Evolutionary conservation across 2,113 vertebrate genomes (phyloP), one percentile per base, ranked within the genome.

Genomic region (Pomatorhinus ruficollis): DNA sequence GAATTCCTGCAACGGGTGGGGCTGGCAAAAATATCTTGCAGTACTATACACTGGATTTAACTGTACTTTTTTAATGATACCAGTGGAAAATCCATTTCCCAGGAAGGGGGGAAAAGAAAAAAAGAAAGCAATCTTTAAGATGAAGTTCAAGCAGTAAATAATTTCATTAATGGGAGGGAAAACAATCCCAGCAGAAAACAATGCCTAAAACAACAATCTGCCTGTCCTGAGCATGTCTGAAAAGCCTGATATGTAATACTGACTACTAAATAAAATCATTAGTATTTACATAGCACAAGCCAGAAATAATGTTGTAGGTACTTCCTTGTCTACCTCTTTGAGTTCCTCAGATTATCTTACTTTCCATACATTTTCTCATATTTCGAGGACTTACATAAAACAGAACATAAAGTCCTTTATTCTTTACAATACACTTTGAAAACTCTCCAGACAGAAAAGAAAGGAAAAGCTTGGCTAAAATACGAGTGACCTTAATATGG

Each of bases 1-100:
- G 80, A 97, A 97, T 96, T 94, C 92, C 92, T 96, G 40, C 90
- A 95, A 83, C 3, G 87, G 96, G 94, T 95, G 96, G 94, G 90
- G 93, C 60, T 95, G 79, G 90, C 90, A 95, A 96, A 96, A 97
- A 89, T 94, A 89, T 87, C 87, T 76, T 80, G 54, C 87, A 94
- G 85, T 82, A 71, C 89, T 75, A 82, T 57, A 94, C 61, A 78
- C 83, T 95, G 77, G 57, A 89, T 93, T 95, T 90, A 69, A 90
- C 93, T 45, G 44, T 64, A 84, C 28, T 78, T 75, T 88, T 93
- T 86, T 64, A 78, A 86, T 44, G 20, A 81, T 90, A 77, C 8
- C 64, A 90, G 63, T 88, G 79, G 86, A 96, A 96, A 93, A 93
- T 56, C 7, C n/a, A 64, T 75, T 90, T 90, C 47, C 50, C 19